Percentiles rank a stretch among this genome's conserved stretches.
Evolutionary conservation across 2,888 invertebrate genomes (phyloP).

Genomic region (Mimachlamys varia): DNA sequence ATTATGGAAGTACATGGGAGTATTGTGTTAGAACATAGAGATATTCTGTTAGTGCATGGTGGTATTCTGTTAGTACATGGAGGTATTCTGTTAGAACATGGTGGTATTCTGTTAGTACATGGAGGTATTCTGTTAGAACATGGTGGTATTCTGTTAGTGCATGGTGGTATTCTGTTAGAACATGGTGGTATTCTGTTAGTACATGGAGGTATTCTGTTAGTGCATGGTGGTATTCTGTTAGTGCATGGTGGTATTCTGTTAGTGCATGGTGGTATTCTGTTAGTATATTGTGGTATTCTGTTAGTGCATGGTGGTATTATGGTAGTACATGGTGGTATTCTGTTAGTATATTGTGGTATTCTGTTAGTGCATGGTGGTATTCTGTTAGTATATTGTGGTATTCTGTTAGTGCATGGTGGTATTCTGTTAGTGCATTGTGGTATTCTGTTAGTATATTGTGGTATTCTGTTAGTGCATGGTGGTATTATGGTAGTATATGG

Average conservation of each 20-base stretch:
- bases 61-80: conserved; percentile 79
- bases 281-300: conserved; percentile 67
- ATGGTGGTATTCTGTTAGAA: conserved; percentile 78
- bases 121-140: conserved; percentile 78
- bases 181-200: conserved; percentile 80
- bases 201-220: conserved; percentile 75
- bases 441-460: conserved; percentile 78
- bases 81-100: conserved; percentile 78
- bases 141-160: conserved; percentile 80
- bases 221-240: conserved; percentile 80
- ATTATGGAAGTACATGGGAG: conserved; percentile 81
- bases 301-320: conserved; percentile 80
- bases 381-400: conserved; percentile 81
- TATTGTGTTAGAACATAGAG: conserved; percentile 81
- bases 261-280: conserved; percentile 81
- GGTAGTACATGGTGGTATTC: conserved; percentile 73
- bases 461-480: conserved; percentile 79
- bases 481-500: no score
- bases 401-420: conserved; percentile 75
- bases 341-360: conserved; percentile 81
- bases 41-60: conserved; percentile 81
- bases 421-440: conserved; percentile 80
- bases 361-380: conserved; percentile 73
- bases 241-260: conserved; percentile 73
- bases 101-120: conserved; percentile 80